phyloP scores from a whole-genome alignment of 30 jellyfish, hydroid and myxozoan genomes.

The Turritopsis rubra region DNA sequence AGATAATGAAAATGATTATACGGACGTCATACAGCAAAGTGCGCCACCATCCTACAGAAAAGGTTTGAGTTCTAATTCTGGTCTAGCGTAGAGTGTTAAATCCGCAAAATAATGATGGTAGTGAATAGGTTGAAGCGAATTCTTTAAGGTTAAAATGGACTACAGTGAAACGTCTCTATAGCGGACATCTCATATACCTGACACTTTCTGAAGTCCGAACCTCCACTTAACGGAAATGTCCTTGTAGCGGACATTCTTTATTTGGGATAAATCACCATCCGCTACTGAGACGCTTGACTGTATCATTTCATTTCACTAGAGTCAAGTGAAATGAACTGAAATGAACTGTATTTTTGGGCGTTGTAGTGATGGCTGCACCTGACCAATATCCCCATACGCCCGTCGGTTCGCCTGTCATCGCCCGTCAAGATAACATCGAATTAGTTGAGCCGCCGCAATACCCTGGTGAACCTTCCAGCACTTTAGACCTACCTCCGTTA shows the following conservation, averaged over 20 bases:
- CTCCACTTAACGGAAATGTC: no score
- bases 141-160: no score
- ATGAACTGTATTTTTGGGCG: neutral
- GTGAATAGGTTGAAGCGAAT: no score
- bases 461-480: constrained; percentile 14
- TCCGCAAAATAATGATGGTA: neutral
- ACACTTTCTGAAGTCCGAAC: no score
- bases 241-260: no score
- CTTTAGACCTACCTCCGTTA: constrained; percentile 1
- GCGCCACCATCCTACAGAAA: constrained; percentile 93
- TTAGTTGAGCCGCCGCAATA: constrained; percentile 21
- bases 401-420: constrained; percentile 4
- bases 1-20: constrained; percentile 34
- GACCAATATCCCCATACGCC: constrained; percentile 11
- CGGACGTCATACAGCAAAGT: constrained; percentile 82
- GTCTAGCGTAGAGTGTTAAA: no score
- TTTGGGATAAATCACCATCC: no score
- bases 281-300: no score
- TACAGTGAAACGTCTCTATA: no score
- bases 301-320: no score
- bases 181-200: no score
- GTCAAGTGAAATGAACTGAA: neutral
- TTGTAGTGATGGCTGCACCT: constrained; percentile 24
- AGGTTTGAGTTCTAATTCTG: constrained; percentile 37
- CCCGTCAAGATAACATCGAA: neutral